Conservation (phyloP, 2,888 invertebrate species). For the Agonopterix arenella region DNA sequence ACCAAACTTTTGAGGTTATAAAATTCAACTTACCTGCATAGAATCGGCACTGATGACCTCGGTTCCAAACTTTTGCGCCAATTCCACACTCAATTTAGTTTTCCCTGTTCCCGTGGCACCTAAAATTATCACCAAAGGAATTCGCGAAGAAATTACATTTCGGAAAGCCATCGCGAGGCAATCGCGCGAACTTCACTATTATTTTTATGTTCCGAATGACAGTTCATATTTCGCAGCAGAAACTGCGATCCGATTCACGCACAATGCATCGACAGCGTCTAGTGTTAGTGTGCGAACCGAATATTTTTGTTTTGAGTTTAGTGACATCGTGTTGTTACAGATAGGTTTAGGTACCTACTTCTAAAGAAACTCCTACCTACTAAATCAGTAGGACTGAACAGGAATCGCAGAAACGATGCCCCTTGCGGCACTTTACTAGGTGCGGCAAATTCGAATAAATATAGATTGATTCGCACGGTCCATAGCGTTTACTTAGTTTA, state of each 20-base stretch:
- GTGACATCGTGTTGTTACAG: too few relatives aligned
- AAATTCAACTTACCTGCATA: conserved; percentile 88
- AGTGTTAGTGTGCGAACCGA: not conserved
- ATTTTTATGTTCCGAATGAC: conserved; percentile 38
- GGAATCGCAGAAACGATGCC: too few relatives aligned
- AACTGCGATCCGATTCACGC: not conserved
- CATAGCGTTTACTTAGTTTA: too few relatives aligned
- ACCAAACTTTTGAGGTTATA: conserved; percentile 3
- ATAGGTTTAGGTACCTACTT: too few relatives aligned
- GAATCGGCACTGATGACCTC: conserved; percentile 99
- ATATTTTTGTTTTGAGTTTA: too few relatives aligned
- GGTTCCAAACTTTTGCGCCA: conserved; percentile 89
- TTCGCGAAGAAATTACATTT: conserved; percentile 50
- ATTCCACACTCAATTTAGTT: conserved; percentile 94
- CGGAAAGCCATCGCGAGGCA: conserved; percentile 56
- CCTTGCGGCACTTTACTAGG: too few relatives aligned
- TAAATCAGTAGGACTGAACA: too few relatives aligned
- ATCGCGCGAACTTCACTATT: conserved; percentile 63
- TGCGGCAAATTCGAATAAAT: too few relatives aligned
- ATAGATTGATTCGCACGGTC: too few relatives aligned
- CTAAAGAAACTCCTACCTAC: too few relatives aligned
- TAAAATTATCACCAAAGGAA: conserved; percentile 91
- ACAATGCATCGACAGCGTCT: not conserved
- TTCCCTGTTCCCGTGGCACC: conserved; percentile 99
- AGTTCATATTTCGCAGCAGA: not conserved